Evolutionary conservation across 2,888 invertebrate genomes (phyloP).

Genomic region (Dermolepida albohirtum): DNA sequence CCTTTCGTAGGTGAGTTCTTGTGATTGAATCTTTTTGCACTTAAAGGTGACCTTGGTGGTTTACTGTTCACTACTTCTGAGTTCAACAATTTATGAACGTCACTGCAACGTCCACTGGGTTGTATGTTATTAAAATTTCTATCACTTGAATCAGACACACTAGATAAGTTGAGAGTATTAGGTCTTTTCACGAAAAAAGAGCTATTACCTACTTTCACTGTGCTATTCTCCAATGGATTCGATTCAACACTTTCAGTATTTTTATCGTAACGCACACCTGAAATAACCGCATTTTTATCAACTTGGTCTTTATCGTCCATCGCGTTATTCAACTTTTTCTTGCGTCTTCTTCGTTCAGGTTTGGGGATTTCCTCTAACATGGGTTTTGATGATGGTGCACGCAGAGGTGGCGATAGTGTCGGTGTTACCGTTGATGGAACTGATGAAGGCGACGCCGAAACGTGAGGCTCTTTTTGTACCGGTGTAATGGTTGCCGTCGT

Average conservation of each 20-base stretch:
- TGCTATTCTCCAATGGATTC: conserved; percentile 19
- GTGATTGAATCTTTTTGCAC: conserved; percentile 53
- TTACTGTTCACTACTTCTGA: conserved; percentile 57
- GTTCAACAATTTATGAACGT: conserved; percentile 59
- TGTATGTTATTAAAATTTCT: conserved; percentile 53
- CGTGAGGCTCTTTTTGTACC: background rate
- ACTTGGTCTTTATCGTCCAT: conserved; percentile 57
- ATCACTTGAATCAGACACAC: conserved; percentile 26
- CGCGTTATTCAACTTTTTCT: conserved; percentile 49
- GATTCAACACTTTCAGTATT: conserved; percentile 46
- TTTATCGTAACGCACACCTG: conserved; percentile 47
- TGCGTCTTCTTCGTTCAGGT: conserved; percentile 22
- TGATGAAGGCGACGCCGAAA: conserved; percentile 1
- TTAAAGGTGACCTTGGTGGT: conserved; percentile 60
- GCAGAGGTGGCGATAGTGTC: background rate
- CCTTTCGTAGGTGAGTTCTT: conserved; percentile 48
- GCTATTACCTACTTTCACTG: conserved; percentile 45
- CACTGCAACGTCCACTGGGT: conserved; percentile 59
- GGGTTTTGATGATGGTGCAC: background rate
- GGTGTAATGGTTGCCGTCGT: background rate
- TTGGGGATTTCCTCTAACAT: conserved; percentile 21
- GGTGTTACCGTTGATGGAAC: too few relatives aligned
- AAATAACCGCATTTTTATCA: conserved; percentile 52
- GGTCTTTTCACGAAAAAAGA: conserved; percentile 55
- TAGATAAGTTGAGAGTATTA: conserved; percentile 52